Conservation (phyloP, 2,888 invertebrate genomes). For the Mayetiola destructor region DNA sequence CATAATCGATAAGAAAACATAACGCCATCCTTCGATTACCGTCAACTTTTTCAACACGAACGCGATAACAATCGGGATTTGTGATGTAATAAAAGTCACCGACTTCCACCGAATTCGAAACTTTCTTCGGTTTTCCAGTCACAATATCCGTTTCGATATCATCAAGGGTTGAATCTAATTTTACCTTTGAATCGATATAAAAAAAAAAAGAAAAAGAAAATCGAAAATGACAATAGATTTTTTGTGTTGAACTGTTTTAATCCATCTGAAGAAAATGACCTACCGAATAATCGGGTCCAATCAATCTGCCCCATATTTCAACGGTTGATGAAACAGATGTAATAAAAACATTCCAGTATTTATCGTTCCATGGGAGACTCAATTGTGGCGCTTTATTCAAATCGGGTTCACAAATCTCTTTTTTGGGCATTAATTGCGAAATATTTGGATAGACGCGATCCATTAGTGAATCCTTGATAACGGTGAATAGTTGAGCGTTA, state of each 20-base stretch:
- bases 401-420: slow-evolving; percentile 1
- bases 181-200: slow-evolving; percentile 29
- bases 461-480: slow-evolving; percentile 24
- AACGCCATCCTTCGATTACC: slow-evolving; percentile 35
- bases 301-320: slow-evolving; percentile 52
- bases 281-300: slow-evolving; percentile 48
- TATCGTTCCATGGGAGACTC: slow-evolving; percentile 25
- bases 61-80: slow-evolving; percentile 41
- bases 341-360: slow-evolving; percentile 43
- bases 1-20: slow-evolving; percentile 62
- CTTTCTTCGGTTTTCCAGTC: slow-evolving; percentile 20
- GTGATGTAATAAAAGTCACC: slow-evolving; percentile 31
- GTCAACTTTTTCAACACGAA: slow-evolving; percentile 38
- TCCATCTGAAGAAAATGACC: slow-evolving; percentile 23
- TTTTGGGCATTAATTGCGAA: background rate
- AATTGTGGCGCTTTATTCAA: slow-evolving; percentile 22
- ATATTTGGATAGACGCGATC: slow-evolving; percentile 25
- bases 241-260: background rate
- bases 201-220: slow-evolving; percentile 8
- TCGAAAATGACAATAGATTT: background rate
- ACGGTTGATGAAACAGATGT: slow-evolving; percentile 45
- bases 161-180: slow-evolving; percentile 37
- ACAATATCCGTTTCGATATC: slow-evolving; percentile 38
- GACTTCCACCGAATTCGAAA: slow-evolving; percentile 14
- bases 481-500: slow-evolving; percentile 37